These are phyloP conservation scores for Proisotoma minuta DNA, from an alignment of 2,888 invertebrate species.

Conservation along the genomic window DNA sequence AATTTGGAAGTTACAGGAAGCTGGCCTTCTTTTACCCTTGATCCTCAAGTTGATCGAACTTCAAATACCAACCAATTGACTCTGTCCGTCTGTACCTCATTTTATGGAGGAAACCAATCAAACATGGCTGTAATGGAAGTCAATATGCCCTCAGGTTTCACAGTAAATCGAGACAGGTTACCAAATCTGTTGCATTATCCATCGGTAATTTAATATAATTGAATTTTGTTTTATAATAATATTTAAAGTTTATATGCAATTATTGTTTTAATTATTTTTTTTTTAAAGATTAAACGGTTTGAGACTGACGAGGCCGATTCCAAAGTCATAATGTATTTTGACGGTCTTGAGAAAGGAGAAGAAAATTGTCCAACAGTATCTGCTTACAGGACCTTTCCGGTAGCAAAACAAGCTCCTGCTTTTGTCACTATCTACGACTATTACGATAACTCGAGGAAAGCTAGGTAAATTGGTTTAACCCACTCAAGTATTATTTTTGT, in stretches of 20 bases:
- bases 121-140: constrained; percentile 91
- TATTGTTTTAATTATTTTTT: constrained; percentile 3
- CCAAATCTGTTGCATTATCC: constrained; percentile 44
- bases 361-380: constrained; percentile 77
- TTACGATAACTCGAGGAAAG: constrained; percentile 64
- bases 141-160: constrained; percentile 83
- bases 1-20: constrained; percentile 81
- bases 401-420: constrained; percentile 79
- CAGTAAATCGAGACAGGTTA: constrained; percentile 62
- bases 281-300: constrained; percentile 40
- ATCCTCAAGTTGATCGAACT: constrained; percentile 77
- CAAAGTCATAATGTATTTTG: constrained; percentile 64
- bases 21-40: constrained; percentile 79
- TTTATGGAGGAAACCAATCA: constrained; percentile 58
- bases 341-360: constrained; percentile 55
- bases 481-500: background rate
- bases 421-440: constrained; percentile 82
- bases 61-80: constrained; percentile 71
- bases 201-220: constrained; percentile 20
- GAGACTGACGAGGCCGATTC: constrained; percentile 42
- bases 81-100: constrained; percentile 66
- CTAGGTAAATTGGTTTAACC: constrained; percentile 29
- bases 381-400: constrained; percentile 74
- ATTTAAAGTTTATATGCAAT: too few relatives aligned
- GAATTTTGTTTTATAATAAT: background rate